Evolutionary conservation across 2,888 invertebrate species (phyloP).

Genomic region (Gortyna flavago): DNA sequence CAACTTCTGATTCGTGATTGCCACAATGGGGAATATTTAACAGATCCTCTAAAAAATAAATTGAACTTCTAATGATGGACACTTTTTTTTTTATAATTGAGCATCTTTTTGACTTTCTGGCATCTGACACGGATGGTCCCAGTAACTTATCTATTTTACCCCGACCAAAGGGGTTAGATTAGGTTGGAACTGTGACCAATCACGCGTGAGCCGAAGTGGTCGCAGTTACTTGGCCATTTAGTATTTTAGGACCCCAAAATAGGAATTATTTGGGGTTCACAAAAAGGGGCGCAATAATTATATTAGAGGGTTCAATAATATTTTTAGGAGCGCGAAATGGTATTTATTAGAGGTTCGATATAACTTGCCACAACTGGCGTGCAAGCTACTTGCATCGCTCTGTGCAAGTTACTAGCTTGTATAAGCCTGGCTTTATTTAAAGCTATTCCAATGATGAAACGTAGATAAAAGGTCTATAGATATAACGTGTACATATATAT

Average conservation of each 20-base stretch:
- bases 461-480: neutral
- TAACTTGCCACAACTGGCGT: too few species aligned
- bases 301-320: neutral
- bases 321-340: neutral
- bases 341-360: neutral
- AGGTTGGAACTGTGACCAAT: neutral
- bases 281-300: neutral
- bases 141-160: too few species aligned
- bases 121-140: too few species aligned
- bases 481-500: conserved; percentile 16
- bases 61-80: too few species aligned
- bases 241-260: neutral
- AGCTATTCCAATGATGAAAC: neutral
- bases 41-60: neutral
- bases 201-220: neutral
- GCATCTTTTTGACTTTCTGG: neutral
- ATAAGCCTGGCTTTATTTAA: neutral
- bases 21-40: neutral
- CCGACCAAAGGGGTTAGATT: neutral
- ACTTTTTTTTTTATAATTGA: neutral
- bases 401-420: neutral
- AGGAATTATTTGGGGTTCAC: neutral
- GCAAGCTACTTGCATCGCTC: neutral
- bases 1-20: neutral
- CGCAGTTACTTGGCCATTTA: neutral